Evolutionary conservation across 2,888 invertebrate genomes (phyloP).

Genomic region (Leptinotarsa juncta): DNA sequence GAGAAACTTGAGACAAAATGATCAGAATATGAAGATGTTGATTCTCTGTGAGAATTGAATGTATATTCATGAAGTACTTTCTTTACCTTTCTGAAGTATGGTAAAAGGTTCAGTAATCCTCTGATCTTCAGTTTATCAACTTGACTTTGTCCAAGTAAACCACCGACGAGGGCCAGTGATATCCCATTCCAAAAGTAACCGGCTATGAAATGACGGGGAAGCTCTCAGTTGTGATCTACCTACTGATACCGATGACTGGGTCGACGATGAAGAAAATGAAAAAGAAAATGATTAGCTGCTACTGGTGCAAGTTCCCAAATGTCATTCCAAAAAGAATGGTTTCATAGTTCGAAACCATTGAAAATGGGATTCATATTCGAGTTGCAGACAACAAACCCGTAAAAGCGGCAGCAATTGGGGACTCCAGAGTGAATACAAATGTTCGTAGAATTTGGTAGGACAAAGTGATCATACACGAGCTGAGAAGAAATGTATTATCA

Average conservation of each 20-base stretch:
- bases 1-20: background rate
- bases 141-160: too few relatives aligned
- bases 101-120: too few relatives aligned
- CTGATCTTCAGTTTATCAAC: too few relatives aligned
- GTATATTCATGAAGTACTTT: too few relatives aligned
- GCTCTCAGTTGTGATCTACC: background rate
- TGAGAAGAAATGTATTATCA: background rate
- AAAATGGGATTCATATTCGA: background rate
- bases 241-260: background rate
- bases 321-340: background rate
- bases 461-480: background rate
- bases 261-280: too few relatives aligned
- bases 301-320: background rate
- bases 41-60: too few relatives aligned
- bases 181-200: too few relatives aligned
- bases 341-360: background rate
- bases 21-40: too few relatives aligned
- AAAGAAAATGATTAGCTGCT: background rate
- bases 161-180: too few relatives aligned
- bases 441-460: background rate
- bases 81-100: too few relatives aligned
- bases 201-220: too few relatives aligned
- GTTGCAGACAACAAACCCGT: background rate
- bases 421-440: background rate
- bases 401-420: background rate